phyloP scores from a whole-genome alignment of 1,140 invertebrate species.

The Tetragonula clypearis region DNA sequence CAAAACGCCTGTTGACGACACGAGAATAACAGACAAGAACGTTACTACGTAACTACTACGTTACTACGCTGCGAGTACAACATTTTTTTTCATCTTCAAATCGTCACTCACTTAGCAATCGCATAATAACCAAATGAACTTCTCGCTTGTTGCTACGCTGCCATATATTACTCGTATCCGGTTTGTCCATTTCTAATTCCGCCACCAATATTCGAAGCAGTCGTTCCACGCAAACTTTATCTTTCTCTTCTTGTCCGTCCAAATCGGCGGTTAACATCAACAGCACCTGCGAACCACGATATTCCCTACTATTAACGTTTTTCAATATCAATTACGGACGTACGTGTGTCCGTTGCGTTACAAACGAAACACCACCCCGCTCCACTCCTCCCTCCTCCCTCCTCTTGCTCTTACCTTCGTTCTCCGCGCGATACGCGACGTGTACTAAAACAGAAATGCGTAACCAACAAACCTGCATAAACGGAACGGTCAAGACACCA shows the following conservation, averaged over 20 bases:
- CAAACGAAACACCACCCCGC: too few species aligned
- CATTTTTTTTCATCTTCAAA: neutral
- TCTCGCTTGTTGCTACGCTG: conserved; percentile 86
- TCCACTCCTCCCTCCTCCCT: too few species aligned
- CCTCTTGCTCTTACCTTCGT: too few species aligned
- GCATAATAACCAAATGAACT: conserved; percentile 94
- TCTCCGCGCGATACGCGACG: too few species aligned
- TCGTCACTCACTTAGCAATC: conserved; percentile 86
- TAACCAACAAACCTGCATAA: conserved; percentile 87
- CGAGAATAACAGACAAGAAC: too few species aligned
- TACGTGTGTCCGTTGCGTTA: too few species aligned
- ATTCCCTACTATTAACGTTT: too few species aligned
- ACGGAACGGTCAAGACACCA: conserved; percentile 94
- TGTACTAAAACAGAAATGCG: neutral
- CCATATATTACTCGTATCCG: conserved; percentile 82
- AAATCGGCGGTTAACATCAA: conserved; percentile 95
- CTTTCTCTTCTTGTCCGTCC: conserved; percentile 91
- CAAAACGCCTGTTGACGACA: conserved; percentile 83
- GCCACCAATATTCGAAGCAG: conserved; percentile 89
- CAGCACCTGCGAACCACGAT: conserved; percentile 84
- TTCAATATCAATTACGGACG: neutral
- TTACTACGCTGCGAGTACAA: too few species aligned
- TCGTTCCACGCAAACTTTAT: conserved; percentile 88
- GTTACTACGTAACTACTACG: too few species aligned
- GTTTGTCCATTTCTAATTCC: conserved; percentile 89